Conservation (phyloP, 1,140 invertebrate species). For the Scaptomyza montana region DNA sequence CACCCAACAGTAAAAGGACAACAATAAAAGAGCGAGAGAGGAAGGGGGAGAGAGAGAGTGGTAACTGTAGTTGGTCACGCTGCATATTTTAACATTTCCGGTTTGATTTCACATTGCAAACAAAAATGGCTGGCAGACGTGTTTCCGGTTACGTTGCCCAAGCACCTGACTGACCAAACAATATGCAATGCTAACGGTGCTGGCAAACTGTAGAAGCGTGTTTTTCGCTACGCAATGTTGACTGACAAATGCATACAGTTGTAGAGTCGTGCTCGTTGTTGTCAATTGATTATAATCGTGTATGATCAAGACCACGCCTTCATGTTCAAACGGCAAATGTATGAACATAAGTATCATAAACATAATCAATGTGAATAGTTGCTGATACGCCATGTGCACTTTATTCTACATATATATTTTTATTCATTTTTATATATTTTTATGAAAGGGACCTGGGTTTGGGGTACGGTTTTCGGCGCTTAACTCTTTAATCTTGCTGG, state of each 20-base stretch:
- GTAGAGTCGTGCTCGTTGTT: not conserved
- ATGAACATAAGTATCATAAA: constrained; percentile 14
- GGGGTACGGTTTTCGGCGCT: constrained; percentile 43
- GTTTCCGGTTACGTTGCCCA: constrained; percentile 56
- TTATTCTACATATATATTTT: constrained; percentile 29
- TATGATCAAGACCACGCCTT: constrained; percentile 21
- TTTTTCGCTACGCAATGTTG: not conserved
- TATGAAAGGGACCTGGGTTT: constrained; percentile 16
- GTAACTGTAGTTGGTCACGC: constrained; percentile 39
- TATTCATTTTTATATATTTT: constrained; percentile 14
- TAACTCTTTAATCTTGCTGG: constrained; percentile 74
- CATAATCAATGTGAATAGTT: constrained; percentile 69
- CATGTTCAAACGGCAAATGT: not conserved
- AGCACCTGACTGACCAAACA: constrained; percentile 47
- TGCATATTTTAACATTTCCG: constrained; percentile 79
- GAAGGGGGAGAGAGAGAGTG: constrained; percentile 11
- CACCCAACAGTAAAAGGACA: constrained; percentile 28
- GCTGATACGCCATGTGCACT: constrained; percentile 29
- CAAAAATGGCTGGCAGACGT: constrained; percentile 77
- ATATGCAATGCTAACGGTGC: not conserved
- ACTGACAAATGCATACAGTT: constrained; percentile 33
- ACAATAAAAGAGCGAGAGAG: constrained; percentile 17
- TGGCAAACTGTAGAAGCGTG: not conserved
- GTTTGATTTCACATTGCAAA: constrained; percentile 78
- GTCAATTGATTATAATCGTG: constrained; percentile 59